Percentiles rank a stretch among this genome's conserved stretches.
Evolutionary conservation across 2,797 vertebrate genomes (phyloP).

Genomic region (Pangasius djambal): DNA sequence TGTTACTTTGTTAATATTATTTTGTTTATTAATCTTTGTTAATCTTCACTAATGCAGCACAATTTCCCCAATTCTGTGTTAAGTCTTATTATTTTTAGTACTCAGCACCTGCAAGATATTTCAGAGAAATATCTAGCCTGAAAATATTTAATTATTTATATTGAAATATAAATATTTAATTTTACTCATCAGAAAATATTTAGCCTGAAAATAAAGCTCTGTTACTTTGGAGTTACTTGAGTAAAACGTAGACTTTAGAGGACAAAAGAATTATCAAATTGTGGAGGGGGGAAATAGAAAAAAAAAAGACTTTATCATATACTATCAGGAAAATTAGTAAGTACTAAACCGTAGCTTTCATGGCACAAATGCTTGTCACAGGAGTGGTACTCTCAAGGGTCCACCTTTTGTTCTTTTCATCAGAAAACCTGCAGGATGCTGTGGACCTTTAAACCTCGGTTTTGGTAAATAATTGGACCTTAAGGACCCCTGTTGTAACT

Average conservation of each 20-base stretch:
- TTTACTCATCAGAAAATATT: background rate
- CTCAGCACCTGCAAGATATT: background rate
- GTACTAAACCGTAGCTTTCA: background rate
- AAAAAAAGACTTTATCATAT: background rate
- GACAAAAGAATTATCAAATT: background rate
- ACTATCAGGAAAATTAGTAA: background rate
- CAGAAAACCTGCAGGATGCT: background rate
- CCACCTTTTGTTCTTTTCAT: background rate
- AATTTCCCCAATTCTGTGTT: background rate
- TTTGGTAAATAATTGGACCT: slow-evolving; percentile 4
- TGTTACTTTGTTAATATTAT: background rate
- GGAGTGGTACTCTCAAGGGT: background rate
- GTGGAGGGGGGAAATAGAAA: background rate
- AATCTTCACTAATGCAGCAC: background rate
- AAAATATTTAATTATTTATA: background rate
- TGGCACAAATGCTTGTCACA: background rate
- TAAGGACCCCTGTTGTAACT: background rate
- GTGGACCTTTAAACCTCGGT: background rate
- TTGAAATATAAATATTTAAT: no score
- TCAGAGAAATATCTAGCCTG: background rate
- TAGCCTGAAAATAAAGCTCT: background rate
- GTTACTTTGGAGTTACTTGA: background rate
- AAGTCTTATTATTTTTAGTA: background rate
- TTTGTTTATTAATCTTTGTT: background rate
- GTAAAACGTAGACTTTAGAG: background rate